Base-by-base conservation (phyloP, 2,113 vertebrate genomes). In the Tupaia tana region DNA sequence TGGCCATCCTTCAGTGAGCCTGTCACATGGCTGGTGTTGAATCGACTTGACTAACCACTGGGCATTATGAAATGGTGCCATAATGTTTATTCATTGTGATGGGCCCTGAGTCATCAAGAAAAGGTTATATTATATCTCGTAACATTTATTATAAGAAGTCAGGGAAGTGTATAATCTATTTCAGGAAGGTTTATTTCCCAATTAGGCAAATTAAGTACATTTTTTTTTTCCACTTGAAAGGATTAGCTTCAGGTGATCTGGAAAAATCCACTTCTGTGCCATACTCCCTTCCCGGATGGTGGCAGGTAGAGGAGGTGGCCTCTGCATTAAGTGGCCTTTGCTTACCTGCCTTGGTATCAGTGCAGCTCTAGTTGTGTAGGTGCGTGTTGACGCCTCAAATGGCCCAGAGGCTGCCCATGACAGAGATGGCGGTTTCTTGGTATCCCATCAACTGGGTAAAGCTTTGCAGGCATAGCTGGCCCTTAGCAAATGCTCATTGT, bases 181-280 rank as follows among this genome's bases (percentile, higher is more conserved):
- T 80, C 6, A 80, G 80, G 91, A 85, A 96, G 75, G 27, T 77
- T 86, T 86, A 91, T 89, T 97, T 96, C 56, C 59, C 67, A 95
- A 24, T 69, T 83, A 86, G 86, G 66, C 56, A 96, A 84, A 93
- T 89, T 54, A 91, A 91, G 63, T 31, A 59, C 78, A 14, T 77
- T 24, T 31, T 54, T 43, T 43, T 66, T 52, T 90, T 70, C 73
- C 54, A 58, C 56, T 86, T 87, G 43, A 91, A 73, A 81, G 25
- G 56, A 20, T 2, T 77, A 89, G 22, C 66, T 89, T 89, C 67
- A 56, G 59, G 58, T 0, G 1, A 29, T 70, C 80, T 59, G 61
- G 91, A 89, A 96, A 96, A 91, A 80, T 86, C 54, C 34, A 29
- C 43, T 59, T 81, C 27, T 24, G n/a, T 13, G 27, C 14, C n/a